Conservation (phyloP, 2,113 vertebrate genomes). For the Apeltes quadracus region DNA sequence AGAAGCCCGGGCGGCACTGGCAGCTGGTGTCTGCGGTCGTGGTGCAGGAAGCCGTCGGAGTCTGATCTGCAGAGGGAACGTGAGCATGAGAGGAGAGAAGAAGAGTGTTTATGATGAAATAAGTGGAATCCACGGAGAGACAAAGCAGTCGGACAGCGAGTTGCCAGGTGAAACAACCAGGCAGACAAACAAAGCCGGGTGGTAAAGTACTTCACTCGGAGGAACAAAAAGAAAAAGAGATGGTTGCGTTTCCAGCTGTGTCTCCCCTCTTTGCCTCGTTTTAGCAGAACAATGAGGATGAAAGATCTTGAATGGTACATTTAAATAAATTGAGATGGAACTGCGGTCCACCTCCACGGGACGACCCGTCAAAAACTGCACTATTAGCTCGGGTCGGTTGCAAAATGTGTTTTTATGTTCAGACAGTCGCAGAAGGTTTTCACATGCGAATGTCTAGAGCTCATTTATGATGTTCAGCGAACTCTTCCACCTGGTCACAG, state of each 20-base stretch:
- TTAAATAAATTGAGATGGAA: slow-evolving; percentile 23
- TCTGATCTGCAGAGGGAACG: slow-evolving; percentile 79
- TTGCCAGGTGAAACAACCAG: too few species aligned
- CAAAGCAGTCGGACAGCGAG: too few species aligned
- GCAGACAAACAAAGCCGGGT: too few species aligned
- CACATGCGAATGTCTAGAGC: background rate
- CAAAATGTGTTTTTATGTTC: background rate
- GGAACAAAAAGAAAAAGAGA: background rate
- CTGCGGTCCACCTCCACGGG: slow-evolving; percentile 21
- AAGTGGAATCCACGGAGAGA: too few species aligned
- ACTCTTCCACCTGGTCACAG: background rate
- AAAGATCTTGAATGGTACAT: slow-evolving; percentile 12
- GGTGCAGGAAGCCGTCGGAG: slow-evolving; percentile 63
- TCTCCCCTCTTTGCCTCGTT: background rate
- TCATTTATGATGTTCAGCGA: background rate
- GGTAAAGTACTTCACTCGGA: too few species aligned
- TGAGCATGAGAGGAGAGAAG: too few species aligned
- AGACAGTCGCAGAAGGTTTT: background rate
- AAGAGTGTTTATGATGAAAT: too few species aligned
- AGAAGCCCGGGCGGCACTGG: slow-evolving; percentile 72
- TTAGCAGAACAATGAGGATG: slow-evolving; percentile 22
- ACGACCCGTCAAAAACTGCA: slow-evolving; percentile 6
- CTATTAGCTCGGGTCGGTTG: background rate
- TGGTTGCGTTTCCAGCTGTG: slow-evolving; percentile 32
- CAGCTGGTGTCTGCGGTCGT: slow-evolving; percentile 75